Conservation (phyloP, 2,797 vertebrate genomes). For the Anabas testudineus region DNA sequence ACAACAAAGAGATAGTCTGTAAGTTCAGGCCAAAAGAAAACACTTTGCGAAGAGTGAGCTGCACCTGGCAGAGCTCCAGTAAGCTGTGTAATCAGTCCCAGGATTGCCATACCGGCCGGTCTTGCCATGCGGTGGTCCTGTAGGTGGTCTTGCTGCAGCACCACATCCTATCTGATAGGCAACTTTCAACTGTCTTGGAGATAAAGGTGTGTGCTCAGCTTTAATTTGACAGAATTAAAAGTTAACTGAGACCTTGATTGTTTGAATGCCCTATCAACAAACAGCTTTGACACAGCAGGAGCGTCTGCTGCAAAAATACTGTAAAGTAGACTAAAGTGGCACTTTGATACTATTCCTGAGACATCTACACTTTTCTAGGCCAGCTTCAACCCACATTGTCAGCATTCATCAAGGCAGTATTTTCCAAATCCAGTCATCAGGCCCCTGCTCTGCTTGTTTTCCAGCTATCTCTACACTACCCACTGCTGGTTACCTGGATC, state of each 20-base stretch:
- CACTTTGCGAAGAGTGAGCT: constrained; percentile 47
- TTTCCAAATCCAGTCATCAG: too few relatives aligned
- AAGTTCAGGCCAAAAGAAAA: constrained; percentile 7
- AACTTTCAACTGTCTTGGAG: background rate
- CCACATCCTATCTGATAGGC: background rate
- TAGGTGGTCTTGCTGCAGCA: constrained; percentile 50
- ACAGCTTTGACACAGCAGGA: constrained; percentile 9
- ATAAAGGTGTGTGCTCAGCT: background rate
- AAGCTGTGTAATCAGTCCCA: constrained; percentile 74
- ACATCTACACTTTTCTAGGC: constrained; percentile 40
- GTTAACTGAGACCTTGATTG: background rate
- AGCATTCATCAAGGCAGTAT: too few relatives aligned
- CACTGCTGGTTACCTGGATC: too few relatives aligned
- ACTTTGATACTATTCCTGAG: constrained; percentile 18
- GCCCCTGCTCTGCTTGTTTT: too few relatives aligned
- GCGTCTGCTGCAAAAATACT: constrained; percentile 25
- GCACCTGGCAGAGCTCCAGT: constrained; percentile 66
- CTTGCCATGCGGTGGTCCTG: constrained; percentile 29
- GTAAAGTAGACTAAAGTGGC: constrained; percentile 8
- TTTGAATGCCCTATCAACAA: constrained; percentile 1
- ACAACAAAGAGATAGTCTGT: constrained; percentile 26
- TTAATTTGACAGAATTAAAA: background rate
- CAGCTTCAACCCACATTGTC: constrained; percentile 41
- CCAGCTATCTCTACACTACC: too few relatives aligned
- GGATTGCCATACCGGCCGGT: constrained; percentile 28